Percentiles rank a stretch among this genome's conserved stretches.
These are phyloP conservation scores for Drosophila kikkawai DNA, from an alignment of 1,140 invertebrate genomes.

Conservation along the genomic window DNA sequence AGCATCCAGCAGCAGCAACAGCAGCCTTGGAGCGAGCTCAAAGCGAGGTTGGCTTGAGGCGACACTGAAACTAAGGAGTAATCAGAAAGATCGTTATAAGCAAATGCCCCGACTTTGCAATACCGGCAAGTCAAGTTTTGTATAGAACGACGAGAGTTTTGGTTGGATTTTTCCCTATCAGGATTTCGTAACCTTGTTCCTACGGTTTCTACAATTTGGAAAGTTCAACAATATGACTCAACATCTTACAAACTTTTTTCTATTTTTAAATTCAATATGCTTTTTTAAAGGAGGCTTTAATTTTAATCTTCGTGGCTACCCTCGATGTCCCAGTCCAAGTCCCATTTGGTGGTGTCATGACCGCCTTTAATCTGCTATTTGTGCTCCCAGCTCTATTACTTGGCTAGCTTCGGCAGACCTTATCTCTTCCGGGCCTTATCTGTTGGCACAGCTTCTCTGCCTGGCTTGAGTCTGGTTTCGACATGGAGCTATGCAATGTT, in stretches of 20 bases:
- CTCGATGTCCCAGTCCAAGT: constrained; percentile 6
- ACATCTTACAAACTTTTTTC: no score
- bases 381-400: constrained; percentile 8
- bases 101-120: background rate
- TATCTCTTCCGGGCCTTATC: constrained; percentile 45
- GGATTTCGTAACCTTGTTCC: no score
- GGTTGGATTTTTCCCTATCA: background rate
- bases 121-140: fast-evolving
- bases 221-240: no score
- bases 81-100: background rate
- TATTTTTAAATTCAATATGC: background rate
- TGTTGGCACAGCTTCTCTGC: constrained; percentile 9
- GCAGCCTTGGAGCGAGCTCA: constrained; percentile 37
- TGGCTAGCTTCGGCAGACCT: constrained; percentile 1
- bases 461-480: constrained; percentile 13
- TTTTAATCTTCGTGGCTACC: background rate
- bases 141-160: background rate
- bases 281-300: background rate
- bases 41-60: constrained; percentile 17
- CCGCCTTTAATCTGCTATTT: constrained; percentile 12
- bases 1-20: background rate
- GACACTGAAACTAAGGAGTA: background rate
- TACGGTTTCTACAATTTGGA: no score
- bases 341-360: constrained; percentile 23
- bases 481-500: constrained; percentile 11